phyloP scores from a whole-genome alignment of 1,140 invertebrate genomes.

The Drosophila auraria region DNA sequence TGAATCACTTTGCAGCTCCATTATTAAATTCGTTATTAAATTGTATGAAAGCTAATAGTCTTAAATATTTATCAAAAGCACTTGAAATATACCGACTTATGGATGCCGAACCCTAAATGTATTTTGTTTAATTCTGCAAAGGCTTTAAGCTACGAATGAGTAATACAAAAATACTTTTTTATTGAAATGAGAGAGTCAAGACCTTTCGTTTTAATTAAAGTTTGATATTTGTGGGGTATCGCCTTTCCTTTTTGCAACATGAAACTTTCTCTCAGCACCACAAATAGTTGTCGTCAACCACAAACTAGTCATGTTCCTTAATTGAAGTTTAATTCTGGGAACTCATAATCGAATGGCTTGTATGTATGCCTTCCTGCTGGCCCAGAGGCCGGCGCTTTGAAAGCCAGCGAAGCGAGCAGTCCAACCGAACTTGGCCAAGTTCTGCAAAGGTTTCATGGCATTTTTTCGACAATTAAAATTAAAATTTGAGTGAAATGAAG shows the following conservation, averaged over 20 bases:
- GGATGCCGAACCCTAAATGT: too few relatives aligned
- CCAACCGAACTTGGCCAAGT: slow-evolving; percentile 51
- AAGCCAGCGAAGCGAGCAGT: slow-evolving; percentile 51
- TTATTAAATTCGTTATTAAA: too few relatives aligned
- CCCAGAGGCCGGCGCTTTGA: slow-evolving; percentile 31
- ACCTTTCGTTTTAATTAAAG: too few relatives aligned
- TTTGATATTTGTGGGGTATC: not conserved
- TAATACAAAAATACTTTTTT: too few relatives aligned
- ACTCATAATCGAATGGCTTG: slow-evolving; percentile 22
- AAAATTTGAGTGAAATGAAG: slow-evolving; percentile 76
- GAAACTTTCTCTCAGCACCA: slow-evolving; percentile 35
- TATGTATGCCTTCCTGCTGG: slow-evolving; percentile 12
- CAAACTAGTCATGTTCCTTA: slow-evolving; percentile 34
- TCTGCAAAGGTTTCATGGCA: slow-evolving; percentile 69
- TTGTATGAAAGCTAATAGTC: too few relatives aligned
- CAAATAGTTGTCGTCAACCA: slow-evolving; percentile 25
- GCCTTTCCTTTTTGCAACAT: too few relatives aligned
- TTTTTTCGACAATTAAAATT: slow-evolving; percentile 83
- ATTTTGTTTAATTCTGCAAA: too few relatives aligned
- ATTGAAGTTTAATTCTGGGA: slow-evolving; percentile 64
- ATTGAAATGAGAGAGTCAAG: too few relatives aligned
- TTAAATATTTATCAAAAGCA: too few relatives aligned
- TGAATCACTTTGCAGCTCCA: too few relatives aligned
- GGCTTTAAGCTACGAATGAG: too few relatives aligned
- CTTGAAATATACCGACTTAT: too few relatives aligned